phyloP scores from a whole-genome alignment of 1,140 invertebrate species.

The Liolophura sinensis region DNA sequence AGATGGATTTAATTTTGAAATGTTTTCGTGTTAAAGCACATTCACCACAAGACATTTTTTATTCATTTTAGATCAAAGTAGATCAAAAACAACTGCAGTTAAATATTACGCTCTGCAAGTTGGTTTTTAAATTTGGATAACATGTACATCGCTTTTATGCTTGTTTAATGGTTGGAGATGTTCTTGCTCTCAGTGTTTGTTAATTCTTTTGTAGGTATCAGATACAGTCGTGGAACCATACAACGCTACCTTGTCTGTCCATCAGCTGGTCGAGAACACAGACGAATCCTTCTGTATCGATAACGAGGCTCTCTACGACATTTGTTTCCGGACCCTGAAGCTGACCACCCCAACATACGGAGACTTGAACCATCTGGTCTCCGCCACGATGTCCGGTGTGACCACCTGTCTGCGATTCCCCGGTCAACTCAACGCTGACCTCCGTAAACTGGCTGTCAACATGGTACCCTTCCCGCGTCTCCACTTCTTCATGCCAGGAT shows the following conservation, averaged over 20 bases:
- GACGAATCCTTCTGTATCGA: constrained; percentile 70
- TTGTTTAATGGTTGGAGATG: too few species aligned
- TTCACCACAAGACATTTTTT: too few species aligned
- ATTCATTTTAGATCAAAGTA: too few species aligned
- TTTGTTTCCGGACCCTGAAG: constrained; percentile 89
- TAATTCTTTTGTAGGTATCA: constrained; percentile 66
- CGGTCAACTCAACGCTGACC: constrained; percentile 84
- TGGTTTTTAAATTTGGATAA: too few species aligned
- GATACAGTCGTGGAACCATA: constrained; percentile 80
- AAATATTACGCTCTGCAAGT: too few species aligned
- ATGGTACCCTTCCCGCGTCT: constrained; percentile 83
- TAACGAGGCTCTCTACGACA: constrained; percentile 89
- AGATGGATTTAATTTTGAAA: too few species aligned
- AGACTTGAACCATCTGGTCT: constrained; percentile 63
- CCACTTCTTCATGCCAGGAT: constrained; percentile 85
- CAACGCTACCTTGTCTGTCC: constrained; percentile 73
- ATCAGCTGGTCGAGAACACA: constrained; percentile 72
- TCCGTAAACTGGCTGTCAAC: constrained; percentile 83
- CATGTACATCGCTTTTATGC: too few species aligned
- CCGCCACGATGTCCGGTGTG: constrained; percentile 77
- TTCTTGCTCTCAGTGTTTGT: too few species aligned
- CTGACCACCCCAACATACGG: constrained; percentile 70
- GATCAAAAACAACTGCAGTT: too few species aligned
- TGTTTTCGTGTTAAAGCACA: too few species aligned
- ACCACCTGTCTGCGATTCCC: constrained; percentile 81